Evolutionary conservation across 2,888 invertebrate species (phyloP), one percentile per base, ranked within the genome.

Genomic region (Muschampia plurimacula): DNA sequence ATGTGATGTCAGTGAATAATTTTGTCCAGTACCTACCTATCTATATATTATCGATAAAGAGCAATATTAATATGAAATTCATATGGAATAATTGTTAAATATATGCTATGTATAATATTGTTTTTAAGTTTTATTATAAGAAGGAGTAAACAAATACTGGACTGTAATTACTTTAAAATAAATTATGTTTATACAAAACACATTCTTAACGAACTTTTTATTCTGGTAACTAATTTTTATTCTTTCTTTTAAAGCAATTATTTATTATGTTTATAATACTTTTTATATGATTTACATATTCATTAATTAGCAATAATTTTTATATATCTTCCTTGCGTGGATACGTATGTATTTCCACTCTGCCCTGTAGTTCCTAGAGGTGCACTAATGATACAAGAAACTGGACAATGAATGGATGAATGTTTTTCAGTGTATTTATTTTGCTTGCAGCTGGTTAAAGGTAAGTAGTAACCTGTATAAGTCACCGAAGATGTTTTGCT

Each of bases 101-200:
- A n/a, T 46, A 63, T 63, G 32, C 32, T 39, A 59, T 4, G 5
- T 32, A 32, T 69, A 62, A 62, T 52, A 62, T 69, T 60, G 49
- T 52, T 59, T 65, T 49, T 71, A 60, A 65, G 65, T 67, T 55
- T 70, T 65, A 60, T 79, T 77, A 77, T 81, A 81, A 83, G 85
- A 85, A 83, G 62, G 36, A 62, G 62, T 72, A 72, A 72, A 67
- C 52, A 71, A 72, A 67, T 87, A 86, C 84, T 86, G 87, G 86
- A 83, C 80, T 88, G 72, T 72, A 72, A 72, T 72, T 72, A 67
- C 71, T 60, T 67, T 85, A 78, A 86, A 91, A 91, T 88, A 90
- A 90, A 91, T 86, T 85, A 88, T 89, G 83, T 89, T 89, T 90
- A 86, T 86, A 83, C 84, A 80, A 73, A 79, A 84, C 85, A 84